Conservation (phyloP, 2,888 invertebrate species). For the Nesidiocoris tenuis region DNA sequence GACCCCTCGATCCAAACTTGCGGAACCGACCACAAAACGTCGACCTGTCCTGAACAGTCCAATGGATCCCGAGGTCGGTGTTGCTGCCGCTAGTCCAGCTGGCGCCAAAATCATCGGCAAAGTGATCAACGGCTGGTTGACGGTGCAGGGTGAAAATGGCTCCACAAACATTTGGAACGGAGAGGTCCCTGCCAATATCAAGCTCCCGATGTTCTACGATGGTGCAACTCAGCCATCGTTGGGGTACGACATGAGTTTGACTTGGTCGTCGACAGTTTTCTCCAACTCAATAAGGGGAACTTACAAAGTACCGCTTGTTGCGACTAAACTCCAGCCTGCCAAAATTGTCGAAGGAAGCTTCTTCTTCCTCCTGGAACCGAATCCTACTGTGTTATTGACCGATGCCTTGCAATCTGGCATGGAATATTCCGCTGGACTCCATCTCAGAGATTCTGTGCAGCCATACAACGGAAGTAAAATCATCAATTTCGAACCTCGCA, state of each 20-base stretch:
- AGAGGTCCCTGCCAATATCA: neutral
- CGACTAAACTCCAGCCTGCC: no score
- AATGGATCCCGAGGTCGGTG: neutral
- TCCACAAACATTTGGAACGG: conserved; percentile 21
- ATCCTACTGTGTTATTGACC: neutral
- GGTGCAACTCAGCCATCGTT: neutral
- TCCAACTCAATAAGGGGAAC: conserved; percentile 14
- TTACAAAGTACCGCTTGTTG: conserved; percentile 4
- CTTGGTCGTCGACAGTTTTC: conserved; percentile 15
- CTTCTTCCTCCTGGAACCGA: conserved; percentile 18
- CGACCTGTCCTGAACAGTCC: neutral
- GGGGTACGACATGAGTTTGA: neutral
- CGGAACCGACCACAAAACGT: neutral
- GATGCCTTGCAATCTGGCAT: conserved; percentile 5
- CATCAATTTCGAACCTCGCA: conserved; percentile 8
- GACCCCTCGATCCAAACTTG: neutral
- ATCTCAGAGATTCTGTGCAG: neutral
- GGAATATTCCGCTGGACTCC: conserved; percentile 6
- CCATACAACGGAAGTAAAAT: conserved; percentile 23
- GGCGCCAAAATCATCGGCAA: conserved; percentile 15
- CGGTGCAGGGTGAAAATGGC: conserved; percentile 7
- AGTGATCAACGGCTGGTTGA: conserved; percentile 18
- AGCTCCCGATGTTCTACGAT: neutral
- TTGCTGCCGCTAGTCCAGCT: neutral
- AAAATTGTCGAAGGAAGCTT: conserved; percentile 23